Evolutionary conservation across 2,797 vertebrate genomes (phyloP).

Genomic region (Menidia menidia): DNA sequence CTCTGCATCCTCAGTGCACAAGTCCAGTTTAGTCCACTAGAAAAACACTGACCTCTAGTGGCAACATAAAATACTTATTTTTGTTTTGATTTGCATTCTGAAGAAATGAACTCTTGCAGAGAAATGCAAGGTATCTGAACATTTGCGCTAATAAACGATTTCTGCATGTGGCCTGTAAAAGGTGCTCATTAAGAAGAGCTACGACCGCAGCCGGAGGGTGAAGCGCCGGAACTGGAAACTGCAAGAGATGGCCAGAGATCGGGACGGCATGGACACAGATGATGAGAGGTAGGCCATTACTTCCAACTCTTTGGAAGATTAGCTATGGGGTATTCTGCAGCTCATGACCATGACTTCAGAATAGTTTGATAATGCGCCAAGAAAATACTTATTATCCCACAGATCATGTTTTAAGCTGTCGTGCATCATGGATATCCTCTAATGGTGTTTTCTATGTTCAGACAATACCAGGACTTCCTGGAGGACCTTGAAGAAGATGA

Average conservation of each 20-base stretch:
- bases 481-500: constrained; percentile 99
- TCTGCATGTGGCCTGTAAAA: constrained; percentile 49
- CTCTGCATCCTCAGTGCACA: not conserved
- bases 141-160: not conserved
- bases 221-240: constrained; percentile 96
- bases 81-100: not conserved
- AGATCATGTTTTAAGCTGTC: not conserved
- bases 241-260: constrained; percentile 89
- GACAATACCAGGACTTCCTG: constrained; percentile 97
- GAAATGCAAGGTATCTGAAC: not conserved
- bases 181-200: constrained; percentile 97
- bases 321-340: not conserved
- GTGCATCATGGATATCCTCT: constrained; percentile 4
- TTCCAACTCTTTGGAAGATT: not conserved
- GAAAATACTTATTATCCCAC: constrained; percentile 6
- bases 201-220: constrained; percentile 88
- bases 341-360: not conserved
- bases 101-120: not conserved
- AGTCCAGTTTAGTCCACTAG: not conserved
- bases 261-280: constrained; percentile 86
- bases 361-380: constrained; percentile 8
- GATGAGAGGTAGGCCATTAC: constrained; percentile 88
- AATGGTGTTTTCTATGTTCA: constrained; percentile 62
- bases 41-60: constrained; percentile 63
- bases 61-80: constrained; percentile 4